phyloP scores from a whole-genome alignment of 1,140 invertebrate genomes.

The Drosophila neocordata region DNA sequence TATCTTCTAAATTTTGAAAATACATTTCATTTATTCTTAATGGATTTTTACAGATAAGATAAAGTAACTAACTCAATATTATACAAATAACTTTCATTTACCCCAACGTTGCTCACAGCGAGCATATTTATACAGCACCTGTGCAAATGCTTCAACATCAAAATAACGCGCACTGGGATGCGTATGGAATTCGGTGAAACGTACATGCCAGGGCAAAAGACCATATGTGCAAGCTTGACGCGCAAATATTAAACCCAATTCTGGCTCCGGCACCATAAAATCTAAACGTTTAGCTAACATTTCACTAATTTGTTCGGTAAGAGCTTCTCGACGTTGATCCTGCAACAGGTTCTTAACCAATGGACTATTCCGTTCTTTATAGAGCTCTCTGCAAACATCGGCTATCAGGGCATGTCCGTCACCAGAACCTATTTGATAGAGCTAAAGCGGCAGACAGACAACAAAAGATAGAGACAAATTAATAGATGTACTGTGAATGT shows the following conservation, averaged over 20 bases:
- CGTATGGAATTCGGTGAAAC: conserved; percentile 78
- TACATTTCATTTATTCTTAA: conserved; percentile 59
- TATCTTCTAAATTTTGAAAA: conserved; percentile 22
- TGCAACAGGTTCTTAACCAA: conserved; percentile 58
- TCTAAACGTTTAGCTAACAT: conserved; percentile 54
- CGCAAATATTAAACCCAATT: conserved; percentile 70
- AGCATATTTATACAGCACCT: conserved; percentile 71
- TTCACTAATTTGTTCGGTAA: conserved; percentile 51
- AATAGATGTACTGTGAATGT: neutral
- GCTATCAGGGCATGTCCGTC: conserved; percentile 74
- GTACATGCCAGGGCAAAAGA: conserved; percentile 73
- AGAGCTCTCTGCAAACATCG: conserved; percentile 71
- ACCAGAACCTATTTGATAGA: conserved; percentile 53
- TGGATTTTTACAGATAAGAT: conserved; percentile 48
- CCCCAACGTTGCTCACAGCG: conserved; percentile 81
- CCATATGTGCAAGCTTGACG: conserved; percentile 68
- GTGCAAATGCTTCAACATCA: conserved; percentile 56
- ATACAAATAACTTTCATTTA: conserved; percentile 52
- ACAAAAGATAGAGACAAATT: conserved; percentile 25
- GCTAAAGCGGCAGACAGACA: conserved; percentile 30
- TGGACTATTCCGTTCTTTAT: conserved; percentile 33
- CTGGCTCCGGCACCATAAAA: conserved; percentile 57
- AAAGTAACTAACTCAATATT: conserved; percentile 57
- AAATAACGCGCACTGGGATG: conserved; percentile 62
- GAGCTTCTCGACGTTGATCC: conserved; percentile 44